Percentiles rank a stretch among this genome's conserved stretches.
Conservation (phyloP, 2,113 vertebrate genomes). For the Globicephala melas region DNA sequence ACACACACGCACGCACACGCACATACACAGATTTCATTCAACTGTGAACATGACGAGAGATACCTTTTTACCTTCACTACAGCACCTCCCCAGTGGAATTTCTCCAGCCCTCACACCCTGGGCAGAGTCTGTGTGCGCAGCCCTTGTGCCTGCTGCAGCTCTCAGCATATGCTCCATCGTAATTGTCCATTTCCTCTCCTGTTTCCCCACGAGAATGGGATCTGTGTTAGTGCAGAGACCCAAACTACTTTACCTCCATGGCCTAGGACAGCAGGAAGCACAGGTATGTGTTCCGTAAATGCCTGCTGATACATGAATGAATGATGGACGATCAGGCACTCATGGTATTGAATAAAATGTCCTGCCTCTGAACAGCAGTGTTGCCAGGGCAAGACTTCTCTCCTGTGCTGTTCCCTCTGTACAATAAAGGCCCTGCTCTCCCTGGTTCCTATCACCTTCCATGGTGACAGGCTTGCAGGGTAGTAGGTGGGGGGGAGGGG, state of each 20-base stretch:
- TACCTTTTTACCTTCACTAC: too few relatives aligned
- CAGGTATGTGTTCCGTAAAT: rapidly evolving
- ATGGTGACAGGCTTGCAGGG: neutral
- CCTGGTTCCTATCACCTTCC: neutral
- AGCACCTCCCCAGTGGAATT: neutral
- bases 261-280: neutral
- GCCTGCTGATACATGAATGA: neutral
- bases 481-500: neutral
- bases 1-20: neutral
- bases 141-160: too few relatives aligned
- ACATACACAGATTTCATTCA: neutral
- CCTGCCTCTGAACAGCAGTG: neutral
- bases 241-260: neutral
- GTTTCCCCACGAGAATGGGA: neutral
- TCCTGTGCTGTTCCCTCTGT: neutral
- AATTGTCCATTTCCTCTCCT: neutral
- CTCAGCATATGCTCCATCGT: rapidly evolving
- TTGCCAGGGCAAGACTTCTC: neutral
- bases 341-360: neutral
- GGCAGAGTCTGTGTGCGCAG: neutral
- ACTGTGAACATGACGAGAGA: neutral
- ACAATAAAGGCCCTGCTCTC: neutral
- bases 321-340: neutral
- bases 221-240: neutral
- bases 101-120: neutral